phyloP scores from a whole-genome alignment of 1,140 invertebrate genomes.

The Asobara japonica region DNA sequence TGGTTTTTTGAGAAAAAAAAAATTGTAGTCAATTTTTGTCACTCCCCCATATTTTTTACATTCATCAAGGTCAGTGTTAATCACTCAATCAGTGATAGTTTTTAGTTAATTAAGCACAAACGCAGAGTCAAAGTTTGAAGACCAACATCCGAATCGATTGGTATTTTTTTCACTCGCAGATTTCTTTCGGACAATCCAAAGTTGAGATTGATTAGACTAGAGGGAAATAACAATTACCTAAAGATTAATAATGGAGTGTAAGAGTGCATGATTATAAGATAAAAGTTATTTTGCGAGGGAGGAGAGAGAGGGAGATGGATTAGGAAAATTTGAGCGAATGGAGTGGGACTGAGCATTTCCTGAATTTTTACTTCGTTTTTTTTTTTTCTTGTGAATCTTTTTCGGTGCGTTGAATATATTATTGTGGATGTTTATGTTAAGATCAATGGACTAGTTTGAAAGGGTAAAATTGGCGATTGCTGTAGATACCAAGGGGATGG shows the following conservation, averaged over 20 bases:
- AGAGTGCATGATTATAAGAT: background rate
- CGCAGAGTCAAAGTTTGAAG: too few relatives aligned
- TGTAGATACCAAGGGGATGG: constrained; percentile 1
- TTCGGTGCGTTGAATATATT: background rate
- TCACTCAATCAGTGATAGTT: too few relatives aligned
- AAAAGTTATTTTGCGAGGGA: constrained; percentile 15
- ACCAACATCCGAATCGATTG: too few relatives aligned
- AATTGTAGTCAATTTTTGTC: too few relatives aligned
- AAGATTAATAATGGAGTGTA: constrained; percentile 15
- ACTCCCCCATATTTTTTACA: too few relatives aligned
- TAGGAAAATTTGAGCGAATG: constrained; percentile 5
- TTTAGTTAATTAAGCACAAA: too few relatives aligned
- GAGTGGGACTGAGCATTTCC: background rate
- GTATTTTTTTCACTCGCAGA: constrained; percentile 27
- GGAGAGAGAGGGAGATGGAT: background rate
- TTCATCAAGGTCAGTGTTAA: too few relatives aligned
- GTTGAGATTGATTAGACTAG: background rate
- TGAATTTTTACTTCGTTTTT: background rate
- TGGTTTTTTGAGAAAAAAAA: too few relatives aligned
- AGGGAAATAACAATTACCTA: background rate
- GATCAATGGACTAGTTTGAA: background rate
- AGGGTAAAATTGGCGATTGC: background rate
- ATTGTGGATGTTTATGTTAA: constrained; percentile 14
- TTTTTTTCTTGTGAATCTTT: constrained; percentile 6
- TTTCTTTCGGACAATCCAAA: too few relatives aligned